These are phyloP conservation scores for Alviniconcha strummeri DNA, from an alignment of 2,888 invertebrate genomes.

Conservation along the genomic window DNA sequence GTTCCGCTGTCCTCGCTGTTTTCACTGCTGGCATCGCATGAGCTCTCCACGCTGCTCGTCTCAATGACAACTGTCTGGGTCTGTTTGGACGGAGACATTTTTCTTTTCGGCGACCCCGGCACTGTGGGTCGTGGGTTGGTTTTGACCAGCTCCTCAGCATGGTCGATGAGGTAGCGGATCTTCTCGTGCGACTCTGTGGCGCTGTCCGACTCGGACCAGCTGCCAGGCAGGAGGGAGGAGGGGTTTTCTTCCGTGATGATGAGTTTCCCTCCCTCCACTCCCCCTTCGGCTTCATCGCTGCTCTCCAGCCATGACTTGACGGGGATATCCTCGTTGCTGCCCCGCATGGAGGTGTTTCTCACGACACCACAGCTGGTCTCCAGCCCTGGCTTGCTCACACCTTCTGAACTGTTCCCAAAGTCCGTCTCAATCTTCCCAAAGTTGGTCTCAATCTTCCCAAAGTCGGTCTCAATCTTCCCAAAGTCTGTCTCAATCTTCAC, in stretches of 20 bases:
- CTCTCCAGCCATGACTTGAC: slow-evolving; percentile 35
- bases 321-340: slow-evolving; percentile 21
- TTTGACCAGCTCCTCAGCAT: slow-evolving; percentile 60
- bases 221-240: background rate
- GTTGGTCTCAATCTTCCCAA: background rate
- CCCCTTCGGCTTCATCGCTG: slow-evolving; percentile 23
- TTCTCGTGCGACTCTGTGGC: slow-evolving; percentile 41
- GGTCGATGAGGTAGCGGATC: slow-evolving; percentile 61
- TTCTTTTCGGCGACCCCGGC: slow-evolving; percentile 21
- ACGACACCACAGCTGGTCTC: background rate
- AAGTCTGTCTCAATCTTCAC: background rate
- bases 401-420: too few relatives aligned
- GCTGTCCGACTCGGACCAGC: slow-evolving; percentile 43
- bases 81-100: slow-evolving; percentile 43
- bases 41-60: slow-evolving; percentile 52
- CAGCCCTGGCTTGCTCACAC: background rate
- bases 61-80: slow-evolving; percentile 42
- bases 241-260: background rate
- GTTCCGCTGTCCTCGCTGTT: slow-evolving; percentile 57
- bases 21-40: slow-evolving; percentile 66
- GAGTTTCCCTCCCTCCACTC: background rate
- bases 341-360: background rate
- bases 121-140: slow-evolving; percentile 21
- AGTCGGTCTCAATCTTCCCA: too few relatives aligned
- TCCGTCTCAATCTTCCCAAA: too few relatives aligned